Conservation (phyloP, 1,140 invertebrate species). For the Himalopsyche phryganea region DNA sequence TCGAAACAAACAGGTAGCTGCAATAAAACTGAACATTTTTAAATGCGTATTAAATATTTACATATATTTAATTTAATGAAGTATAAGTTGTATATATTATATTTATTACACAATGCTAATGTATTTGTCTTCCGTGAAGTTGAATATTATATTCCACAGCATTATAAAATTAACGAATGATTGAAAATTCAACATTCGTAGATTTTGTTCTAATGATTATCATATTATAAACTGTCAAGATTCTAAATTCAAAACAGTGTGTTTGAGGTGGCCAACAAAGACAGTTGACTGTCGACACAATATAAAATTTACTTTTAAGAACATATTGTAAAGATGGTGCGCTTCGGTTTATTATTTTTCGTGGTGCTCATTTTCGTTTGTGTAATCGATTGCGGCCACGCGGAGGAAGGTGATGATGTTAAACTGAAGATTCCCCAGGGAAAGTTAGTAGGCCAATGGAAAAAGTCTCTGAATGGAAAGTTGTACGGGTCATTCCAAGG, state of each 20-base stretch:
- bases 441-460: slow-evolving; percentile 25
- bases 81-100: too few species aligned
- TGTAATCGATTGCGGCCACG: background rate
- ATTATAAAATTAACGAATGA: too few species aligned
- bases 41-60: too few species aligned
- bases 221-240: too few species aligned
- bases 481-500: slow-evolving; percentile 29
- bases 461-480: slow-evolving; percentile 15
- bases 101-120: too few species aligned
- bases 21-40: too few species aligned
- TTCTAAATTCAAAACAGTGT: background rate
- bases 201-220: too few species aligned
- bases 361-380: background rate
- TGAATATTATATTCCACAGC: too few species aligned
- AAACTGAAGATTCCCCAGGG: slow-evolving; percentile 22
- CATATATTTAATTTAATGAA: too few species aligned
- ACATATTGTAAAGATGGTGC: background rate
- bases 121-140: too few species aligned
- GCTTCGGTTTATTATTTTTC: background rate
- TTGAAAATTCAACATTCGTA: too few species aligned
- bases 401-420: slow-evolving; percentile 5
- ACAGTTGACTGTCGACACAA: background rate
- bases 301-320: background rate
- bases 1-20: too few species aligned
- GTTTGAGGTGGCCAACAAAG: background rate